Evolutionary conservation across 2,888 invertebrate genomes (phyloP), one percentile per base, ranked within the genome.

Genomic region (Julus scandinavius): DNA sequence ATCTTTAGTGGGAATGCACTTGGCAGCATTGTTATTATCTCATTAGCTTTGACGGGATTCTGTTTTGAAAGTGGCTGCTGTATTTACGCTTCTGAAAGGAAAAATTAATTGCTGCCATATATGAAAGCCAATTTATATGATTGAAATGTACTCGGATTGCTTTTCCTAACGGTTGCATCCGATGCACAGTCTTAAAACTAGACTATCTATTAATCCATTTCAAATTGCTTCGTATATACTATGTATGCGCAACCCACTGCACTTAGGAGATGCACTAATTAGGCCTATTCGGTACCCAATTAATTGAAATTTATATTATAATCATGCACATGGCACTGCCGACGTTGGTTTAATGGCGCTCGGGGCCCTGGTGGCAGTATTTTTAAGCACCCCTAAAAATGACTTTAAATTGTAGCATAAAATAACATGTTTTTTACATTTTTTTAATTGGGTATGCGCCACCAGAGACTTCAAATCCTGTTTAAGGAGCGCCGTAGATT

Each of bases 21-120:
- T 20, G 72, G 72, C 72, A 20, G 72, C 72, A 20, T 72, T 72
- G 72, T 72, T 72, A 72, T 72, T 72, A 72, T 72, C 20, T 72
- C 72, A 72, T 72, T 72, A 72, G 20, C 20, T 29, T 72, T 72
- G 72, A 20, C 72, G 20, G 72, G 20, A 72, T 20, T 72, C 72
- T n/a, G 29, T 72, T 72, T 72, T 72, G 72, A 72, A 72, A 29
- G 20, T n/a, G 20, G 20, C 7, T 72, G 72, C 72, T 20, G 72
- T 72, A 20, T 72, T 72, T 72, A 72, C 72, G 72, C 20, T 72
- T 72, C 9, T 20, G 29, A 72, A 72, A 20, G 20, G 29, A 20
- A 72, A 29, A 72, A 72, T 72, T 72, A 72, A 72, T 72, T 72
- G 72, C 72, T 72, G 72, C 72, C 2, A 2, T 54, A 49, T n/a